Evolutionary conservation across 2,797 vertebrate species (phyloP), one percentile per base, ranked within the genome.

Genomic region (Coendou prehensilis): DNA sequence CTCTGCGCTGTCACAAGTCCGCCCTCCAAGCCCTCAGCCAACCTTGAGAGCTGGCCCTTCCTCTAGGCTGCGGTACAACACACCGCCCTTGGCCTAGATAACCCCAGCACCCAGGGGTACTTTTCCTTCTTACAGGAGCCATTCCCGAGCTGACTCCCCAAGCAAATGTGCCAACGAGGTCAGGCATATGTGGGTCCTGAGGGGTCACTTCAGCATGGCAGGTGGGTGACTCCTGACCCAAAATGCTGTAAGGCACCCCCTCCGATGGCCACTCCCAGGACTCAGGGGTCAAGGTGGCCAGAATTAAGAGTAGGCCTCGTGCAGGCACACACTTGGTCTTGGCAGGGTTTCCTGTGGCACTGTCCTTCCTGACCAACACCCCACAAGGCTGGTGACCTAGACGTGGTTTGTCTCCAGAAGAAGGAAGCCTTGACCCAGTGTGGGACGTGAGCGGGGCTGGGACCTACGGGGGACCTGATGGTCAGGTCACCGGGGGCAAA

Each of bases 101-200:
- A 64, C 20, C 69, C 45, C 37, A 69, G n/a, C 47, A 33, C 26
- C 17, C 22, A 0, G 1, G 37, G n/a, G 61, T 61, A 57, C 56
- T 57, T 23, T 22, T 41, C 8, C 26, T 45, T 61, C 33, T 78
- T 52, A 33, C 22, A 33, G 9, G 15, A 63, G 20, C 0, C 1
- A 15, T 64, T 75, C 88, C 80, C 63, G 73, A 76, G 47, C 80
- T n/a, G n/a, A 91, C 54, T 37, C 17, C n/a, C 20, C 33, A 23
- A 37, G 83, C 26, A 47, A 54, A 47, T 13, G 33, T 6, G 18
- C 28, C 54, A 17, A 64, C 5, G 23, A 33, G 45, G 86, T 54
- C 2, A 11, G 30, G 8, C 54, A 28, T 0, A 17, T 15, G 17
- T 0, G 9, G 56, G 30, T 59, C 18, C 61, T 3, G 5, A 45